Evolutionary conservation across 1,140 invertebrate genomes (phyloP).

Genomic region (Drosophila paulistorum): DNA sequence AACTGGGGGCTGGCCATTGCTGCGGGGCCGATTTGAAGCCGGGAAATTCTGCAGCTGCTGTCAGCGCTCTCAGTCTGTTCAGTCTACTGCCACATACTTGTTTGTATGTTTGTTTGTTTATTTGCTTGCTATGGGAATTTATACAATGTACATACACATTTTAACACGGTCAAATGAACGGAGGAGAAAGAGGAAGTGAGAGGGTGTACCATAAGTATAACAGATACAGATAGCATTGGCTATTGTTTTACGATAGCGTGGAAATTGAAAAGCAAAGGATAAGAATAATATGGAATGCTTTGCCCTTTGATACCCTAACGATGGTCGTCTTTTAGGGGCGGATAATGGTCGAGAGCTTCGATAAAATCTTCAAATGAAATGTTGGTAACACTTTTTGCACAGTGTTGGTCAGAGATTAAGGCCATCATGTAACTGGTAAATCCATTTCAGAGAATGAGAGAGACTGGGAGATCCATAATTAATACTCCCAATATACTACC

Average conservation of each 20-base stretch:
- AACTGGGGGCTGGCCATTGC: constrained; percentile 38
- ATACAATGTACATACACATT: constrained; percentile 50
- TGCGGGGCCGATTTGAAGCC: constrained; percentile 34
- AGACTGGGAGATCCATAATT: background rate
- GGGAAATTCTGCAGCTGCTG: constrained; percentile 70
- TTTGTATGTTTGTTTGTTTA: constrained; percentile 72
- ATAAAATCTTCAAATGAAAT: background rate
- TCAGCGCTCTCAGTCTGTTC: constrained; percentile 25
- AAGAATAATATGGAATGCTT: constrained; percentile 1
- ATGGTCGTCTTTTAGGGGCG: background rate
- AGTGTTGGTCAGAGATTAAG: background rate
- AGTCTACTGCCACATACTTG: constrained; percentile 21
- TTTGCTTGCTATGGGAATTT: constrained; percentile 69
- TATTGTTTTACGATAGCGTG: constrained; percentile 77
- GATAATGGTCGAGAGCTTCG: background rate
- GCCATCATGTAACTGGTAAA: background rate
- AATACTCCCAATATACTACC: constrained; percentile 13
- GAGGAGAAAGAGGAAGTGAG: constrained; percentile 15
- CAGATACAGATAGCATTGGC: constrained; percentile 61
- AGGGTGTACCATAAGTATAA: constrained; percentile 44
- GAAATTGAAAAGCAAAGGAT: constrained; percentile 47
- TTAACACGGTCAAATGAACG: constrained; percentile 26
- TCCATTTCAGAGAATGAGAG: background rate
- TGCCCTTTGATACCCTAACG: constrained; percentile 3
- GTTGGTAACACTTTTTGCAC: background rate